These are phyloP conservation scores for Myiotriccus ornatus DNA, from an alignment of 2,797 vertebrate genomes.

Conservation along the genomic window DNA sequence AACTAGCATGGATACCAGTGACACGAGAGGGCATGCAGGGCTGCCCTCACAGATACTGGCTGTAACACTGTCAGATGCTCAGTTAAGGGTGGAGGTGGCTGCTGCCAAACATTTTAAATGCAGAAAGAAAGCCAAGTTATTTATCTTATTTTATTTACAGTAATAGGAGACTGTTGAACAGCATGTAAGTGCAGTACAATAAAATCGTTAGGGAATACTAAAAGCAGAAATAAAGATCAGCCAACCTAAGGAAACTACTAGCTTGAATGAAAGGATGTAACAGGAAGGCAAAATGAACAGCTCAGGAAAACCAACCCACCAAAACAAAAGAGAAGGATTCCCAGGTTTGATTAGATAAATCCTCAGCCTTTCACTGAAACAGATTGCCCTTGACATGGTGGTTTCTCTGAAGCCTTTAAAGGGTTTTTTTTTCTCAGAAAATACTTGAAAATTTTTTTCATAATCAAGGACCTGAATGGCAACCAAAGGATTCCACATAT, in stretches of 20 bases:
- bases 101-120: constrained; percentile 14
- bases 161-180: constrained; percentile 25
- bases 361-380: not conserved
- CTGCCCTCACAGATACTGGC: not conserved
- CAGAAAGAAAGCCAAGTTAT: constrained; percentile 19
- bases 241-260: not conserved
- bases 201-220: constrained; percentile 53
- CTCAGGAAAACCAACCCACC: not conserved
- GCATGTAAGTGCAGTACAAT: constrained; percentile 25
- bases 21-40: not conserved
- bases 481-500: not conserved
- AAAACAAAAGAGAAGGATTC: not conserved
- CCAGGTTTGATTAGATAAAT: not conserved
- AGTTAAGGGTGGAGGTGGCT: not conserved
- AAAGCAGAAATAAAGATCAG: constrained; percentile 55
- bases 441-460: not conserved
- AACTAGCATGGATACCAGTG: not conserved
- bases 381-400: not conserved
- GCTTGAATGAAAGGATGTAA: constrained; percentile 7
- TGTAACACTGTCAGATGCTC: not conserved
- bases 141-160: constrained; percentile 60
- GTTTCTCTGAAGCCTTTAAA: not conserved
- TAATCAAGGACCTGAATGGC: not conserved
- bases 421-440: not conserved
- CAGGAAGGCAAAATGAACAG: not conserved